Evolutionary conservation across 1,140 invertebrate genomes (phyloP), one percentile per base, ranked within the genome.

Genomic region (Polypedilum pembai): DNA sequence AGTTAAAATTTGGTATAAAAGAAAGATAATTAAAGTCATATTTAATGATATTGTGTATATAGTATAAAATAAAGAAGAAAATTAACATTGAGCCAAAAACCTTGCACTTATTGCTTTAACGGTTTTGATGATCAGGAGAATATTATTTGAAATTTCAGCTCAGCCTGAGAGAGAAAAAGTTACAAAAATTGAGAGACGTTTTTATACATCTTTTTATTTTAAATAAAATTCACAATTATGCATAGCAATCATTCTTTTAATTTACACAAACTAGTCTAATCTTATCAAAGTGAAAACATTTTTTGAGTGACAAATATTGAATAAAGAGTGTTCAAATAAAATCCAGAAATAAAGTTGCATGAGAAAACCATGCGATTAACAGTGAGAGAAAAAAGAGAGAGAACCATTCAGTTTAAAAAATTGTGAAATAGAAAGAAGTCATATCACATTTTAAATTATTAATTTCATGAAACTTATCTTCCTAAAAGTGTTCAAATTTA

Each of bases 21-120:
- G n/a, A 45, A 45, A 45, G 15, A 56, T 56, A n/a, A 56, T 56
- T 4, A 56, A 12, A 56, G 7, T 4, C 12, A 56, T 33, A 56
- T 15, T n/a, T n/a, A 15, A n/a, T 56, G 45, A 56, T n/a, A 56
- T 56, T 56, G n/a, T 56, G n/a, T n/a, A 56, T 56, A n/a, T n/a
- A 56, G 12, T 56, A 56, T 56, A 56, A 56, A n/a, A n/a, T 56
- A 56, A 56, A 56, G 12, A 56, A 56, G n/a, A 56, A 56, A 56
- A n/a, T 56, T 15, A 56, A 56, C 45, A 56, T 56, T 56, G 45
- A 56, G 45, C 45, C 45, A 56, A 56, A 33, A 33, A 33, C 24
- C 1, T 33, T 33, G 24, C 24, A 33, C 5, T 33, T 33, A n/a
- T n/a, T n/a, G n/a, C 5, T 56, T 56, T 56, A 15, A n/a, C n/a